phyloP scores from a whole-genome alignment of 2,113 vertebrate genomes.

The Gavialis gangeticus region DNA sequence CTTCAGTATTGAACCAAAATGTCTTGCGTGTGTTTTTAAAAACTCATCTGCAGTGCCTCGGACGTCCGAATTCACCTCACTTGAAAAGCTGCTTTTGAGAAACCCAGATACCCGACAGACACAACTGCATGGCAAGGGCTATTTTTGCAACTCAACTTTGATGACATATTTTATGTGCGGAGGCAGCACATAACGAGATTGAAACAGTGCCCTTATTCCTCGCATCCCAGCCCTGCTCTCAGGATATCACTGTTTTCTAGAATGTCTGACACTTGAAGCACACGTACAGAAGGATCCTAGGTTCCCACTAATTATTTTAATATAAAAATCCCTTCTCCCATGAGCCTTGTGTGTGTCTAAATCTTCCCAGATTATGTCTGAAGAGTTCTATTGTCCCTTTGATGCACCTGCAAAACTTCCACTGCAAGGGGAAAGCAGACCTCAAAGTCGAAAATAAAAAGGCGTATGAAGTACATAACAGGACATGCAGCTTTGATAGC shows the following conservation, averaged over 20 bases:
- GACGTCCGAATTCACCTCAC: slow-evolving; percentile 21
- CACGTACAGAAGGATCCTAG: slow-evolving; percentile 36
- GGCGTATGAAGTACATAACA: background rate
- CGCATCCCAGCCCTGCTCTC: slow-evolving; percentile 15
- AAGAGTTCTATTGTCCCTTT: slow-evolving; percentile 55
- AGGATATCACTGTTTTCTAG: slow-evolving; percentile 51
- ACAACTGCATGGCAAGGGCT: slow-evolving; percentile 27
- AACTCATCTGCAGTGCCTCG: slow-evolving; percentile 60
- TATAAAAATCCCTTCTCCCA: slow-evolving; percentile 66
- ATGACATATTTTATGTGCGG: slow-evolving; percentile 59
- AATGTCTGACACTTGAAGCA: slow-evolving; percentile 27
- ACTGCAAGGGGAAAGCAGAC: background rate
- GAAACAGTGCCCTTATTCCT: slow-evolving; percentile 23
- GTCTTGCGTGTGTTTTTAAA: slow-evolving; percentile 24
- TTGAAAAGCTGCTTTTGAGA: slow-evolving; percentile 69
- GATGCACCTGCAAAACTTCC: slow-evolving; percentile 64
- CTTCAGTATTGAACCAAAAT: slow-evolving; percentile 61
- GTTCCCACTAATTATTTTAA: slow-evolving; percentile 58
- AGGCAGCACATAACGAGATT: slow-evolving; percentile 14
- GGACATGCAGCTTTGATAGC: accelerated
- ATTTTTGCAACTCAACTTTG: background rate
- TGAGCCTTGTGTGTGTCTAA: slow-evolving; percentile 23
- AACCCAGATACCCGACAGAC: slow-evolving; percentile 24
- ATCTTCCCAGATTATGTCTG: slow-evolving; percentile 39
- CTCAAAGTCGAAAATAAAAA: slow-evolving; percentile 16